phyloP scores from a whole-genome alignment of 2,797 vertebrate species.

The Anomalospiza imberbis region DNA sequence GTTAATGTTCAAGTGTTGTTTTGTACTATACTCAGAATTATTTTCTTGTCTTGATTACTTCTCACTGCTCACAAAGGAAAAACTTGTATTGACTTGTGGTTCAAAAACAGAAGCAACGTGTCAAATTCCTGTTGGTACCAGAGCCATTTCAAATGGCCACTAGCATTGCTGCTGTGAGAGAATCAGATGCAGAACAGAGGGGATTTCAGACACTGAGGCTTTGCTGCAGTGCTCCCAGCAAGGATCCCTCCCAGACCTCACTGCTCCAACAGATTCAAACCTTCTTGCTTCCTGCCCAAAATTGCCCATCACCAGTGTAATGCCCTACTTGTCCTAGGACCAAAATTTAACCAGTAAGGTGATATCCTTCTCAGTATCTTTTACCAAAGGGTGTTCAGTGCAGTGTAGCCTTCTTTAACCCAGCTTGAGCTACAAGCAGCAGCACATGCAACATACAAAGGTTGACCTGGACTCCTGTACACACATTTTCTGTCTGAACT shows the following conservation, averaged over 20 bases:
- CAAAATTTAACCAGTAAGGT: neutral
- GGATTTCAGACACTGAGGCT: neutral
- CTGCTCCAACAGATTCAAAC: neutral
- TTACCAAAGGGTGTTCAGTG: neutral
- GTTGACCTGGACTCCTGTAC: neutral
- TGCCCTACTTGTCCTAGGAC: fast-evolving
- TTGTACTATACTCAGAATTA: neutral
- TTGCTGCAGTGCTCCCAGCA: fast-evolving
- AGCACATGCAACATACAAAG: fast-evolving
- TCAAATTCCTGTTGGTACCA: neutral
- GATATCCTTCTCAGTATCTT: neutral
- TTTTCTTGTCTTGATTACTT: neutral
- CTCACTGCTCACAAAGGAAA: neutral
- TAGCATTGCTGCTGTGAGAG: too few relatives aligned
- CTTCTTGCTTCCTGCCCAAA: neutral
- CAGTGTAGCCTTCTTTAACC: neutral
- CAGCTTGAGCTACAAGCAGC: neutral
- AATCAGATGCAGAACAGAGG: neutral
- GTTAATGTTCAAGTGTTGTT: neutral
- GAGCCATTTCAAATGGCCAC: neutral
- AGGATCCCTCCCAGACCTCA: neutral
- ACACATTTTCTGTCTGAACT: neutral
- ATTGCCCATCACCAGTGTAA: neutral
- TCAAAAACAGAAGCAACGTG: neutral
- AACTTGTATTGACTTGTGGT: neutral